These are phyloP conservation scores for Leptonema lineaticorne DNA, from an alignment of 1,140 invertebrate genomes.

Conservation along the genomic window DNA sequence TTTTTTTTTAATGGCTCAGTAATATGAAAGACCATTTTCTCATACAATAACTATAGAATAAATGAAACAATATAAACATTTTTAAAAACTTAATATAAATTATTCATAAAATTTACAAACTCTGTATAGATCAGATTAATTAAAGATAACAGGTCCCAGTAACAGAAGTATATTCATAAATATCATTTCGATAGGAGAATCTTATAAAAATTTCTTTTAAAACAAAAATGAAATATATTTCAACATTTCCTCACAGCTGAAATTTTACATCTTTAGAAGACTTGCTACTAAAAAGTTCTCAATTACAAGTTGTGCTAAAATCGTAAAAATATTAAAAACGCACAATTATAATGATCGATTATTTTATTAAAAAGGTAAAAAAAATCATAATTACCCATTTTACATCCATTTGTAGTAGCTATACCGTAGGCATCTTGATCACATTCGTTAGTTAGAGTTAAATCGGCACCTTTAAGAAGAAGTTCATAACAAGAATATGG, in stretches of 20 bases:
- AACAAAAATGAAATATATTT: background rate
- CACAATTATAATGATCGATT: background rate
- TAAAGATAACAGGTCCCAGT: constrained; percentile 3
- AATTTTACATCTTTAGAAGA: constrained; percentile 52
- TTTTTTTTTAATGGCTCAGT: too few relatives aligned
- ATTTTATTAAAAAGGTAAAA: background rate
- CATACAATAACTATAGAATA: background rate
- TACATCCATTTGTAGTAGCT: constrained; percentile 68
- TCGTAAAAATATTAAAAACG: background rate
- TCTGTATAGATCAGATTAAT: constrained; percentile 7
- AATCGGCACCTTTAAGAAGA: constrained; percentile 72
- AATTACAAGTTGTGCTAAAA: constrained; percentile 62
- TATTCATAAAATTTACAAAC: background rate
- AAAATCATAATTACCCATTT: constrained; percentile 52
- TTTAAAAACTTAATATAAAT: background rate
- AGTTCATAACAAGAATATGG: constrained; percentile 82
- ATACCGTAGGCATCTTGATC: constrained; percentile 80
- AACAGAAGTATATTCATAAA: background rate
- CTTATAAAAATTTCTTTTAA: background rate
- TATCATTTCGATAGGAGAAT: background rate
- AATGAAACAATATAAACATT: background rate
- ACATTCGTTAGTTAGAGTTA: constrained; percentile 75
- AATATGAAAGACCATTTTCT: background rate
- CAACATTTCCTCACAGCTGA: background rate
- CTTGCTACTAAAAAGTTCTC: constrained; percentile 57